Conservation (phyloP, 2,113 vertebrate species). For the Cyprinodon tularosa region DNA sequence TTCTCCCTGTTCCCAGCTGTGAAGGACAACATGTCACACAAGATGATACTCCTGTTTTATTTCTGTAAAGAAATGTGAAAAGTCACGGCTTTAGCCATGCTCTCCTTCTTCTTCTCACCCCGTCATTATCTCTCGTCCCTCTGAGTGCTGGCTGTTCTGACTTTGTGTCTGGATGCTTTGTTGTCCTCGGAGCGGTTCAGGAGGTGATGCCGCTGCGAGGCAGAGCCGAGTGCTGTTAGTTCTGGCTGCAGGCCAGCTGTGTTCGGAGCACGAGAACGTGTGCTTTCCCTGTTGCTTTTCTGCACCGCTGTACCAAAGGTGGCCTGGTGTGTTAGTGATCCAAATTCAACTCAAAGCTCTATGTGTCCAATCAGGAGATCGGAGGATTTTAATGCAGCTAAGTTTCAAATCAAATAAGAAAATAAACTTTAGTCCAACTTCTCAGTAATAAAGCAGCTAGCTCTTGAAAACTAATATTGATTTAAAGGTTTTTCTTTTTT, state of each 20-base stretch:
- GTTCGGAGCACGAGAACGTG: constrained; percentile 14
- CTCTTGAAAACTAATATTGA: background rate
- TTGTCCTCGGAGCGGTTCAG: constrained; percentile 52
- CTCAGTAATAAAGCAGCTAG: background rate
- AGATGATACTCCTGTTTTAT: background rate
- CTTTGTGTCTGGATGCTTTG: constrained; percentile 50
- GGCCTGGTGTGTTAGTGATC: background rate
- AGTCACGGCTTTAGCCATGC: background rate
- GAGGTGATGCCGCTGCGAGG: constrained; percentile 63
- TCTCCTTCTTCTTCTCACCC: background rate
- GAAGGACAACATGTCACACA: background rate
- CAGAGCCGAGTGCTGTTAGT: constrained; percentile 59
- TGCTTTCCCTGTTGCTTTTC: constrained; percentile 17
- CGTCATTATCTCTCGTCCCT: background rate
- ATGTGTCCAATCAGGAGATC: background rate
- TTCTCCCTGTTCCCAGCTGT: background rate
- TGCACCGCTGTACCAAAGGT: constrained; percentile 44
- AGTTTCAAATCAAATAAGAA: background rate
- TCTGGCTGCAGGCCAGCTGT: constrained; percentile 59
- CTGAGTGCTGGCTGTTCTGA: constrained; percentile 8
- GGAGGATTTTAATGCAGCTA: background rate
- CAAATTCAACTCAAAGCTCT: background rate
- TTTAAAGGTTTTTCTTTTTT: background rate
- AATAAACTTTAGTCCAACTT: background rate
- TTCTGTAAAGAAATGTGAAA: background rate